phyloP scores from a whole-genome alignment of 2,888 invertebrate species.

The Oscheius onirici region DNA sequence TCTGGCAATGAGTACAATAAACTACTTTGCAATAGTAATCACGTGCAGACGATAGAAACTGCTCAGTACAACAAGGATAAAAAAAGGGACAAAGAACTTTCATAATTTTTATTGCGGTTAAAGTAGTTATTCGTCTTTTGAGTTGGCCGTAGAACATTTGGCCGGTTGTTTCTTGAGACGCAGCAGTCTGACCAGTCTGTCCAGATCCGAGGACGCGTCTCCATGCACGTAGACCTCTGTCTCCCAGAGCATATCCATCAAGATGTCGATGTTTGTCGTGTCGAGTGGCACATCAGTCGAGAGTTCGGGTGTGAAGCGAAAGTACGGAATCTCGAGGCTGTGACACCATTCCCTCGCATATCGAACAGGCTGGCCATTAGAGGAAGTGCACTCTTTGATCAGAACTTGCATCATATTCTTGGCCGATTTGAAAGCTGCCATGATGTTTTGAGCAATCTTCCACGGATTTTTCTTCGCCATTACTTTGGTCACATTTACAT shows the following conservation, averaged over 20 bases:
- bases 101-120: no score
- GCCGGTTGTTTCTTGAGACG: not conserved
- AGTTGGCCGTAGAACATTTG: not conserved
- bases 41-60: no score
- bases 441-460: constrained; percentile 40
- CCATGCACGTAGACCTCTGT: constrained; percentile 25
- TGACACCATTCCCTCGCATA: constrained; percentile 55
- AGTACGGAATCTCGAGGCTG: constrained; percentile 43
- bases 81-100: no score
- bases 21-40: no score
- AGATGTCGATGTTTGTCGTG: constrained; percentile 4
- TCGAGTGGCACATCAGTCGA: constrained; percentile 27
- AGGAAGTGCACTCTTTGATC: constrained; percentile 45
- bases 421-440: constrained; percentile 39
- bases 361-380: constrained; percentile 50
- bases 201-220: constrained; percentile 17
- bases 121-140: no score
- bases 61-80: no score
- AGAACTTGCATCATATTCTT: constrained; percentile 35
- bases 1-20: no score
- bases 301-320: constrained; percentile 42
- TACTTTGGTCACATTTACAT: constrained; percentile 33
- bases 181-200: constrained; percentile 3
- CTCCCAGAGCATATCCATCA: constrained; percentile 31
- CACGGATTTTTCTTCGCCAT: constrained; percentile 40